Conservation (phyloP, 2,888 invertebrate genomes). For the Ecliptopera silaceata region DNA sequence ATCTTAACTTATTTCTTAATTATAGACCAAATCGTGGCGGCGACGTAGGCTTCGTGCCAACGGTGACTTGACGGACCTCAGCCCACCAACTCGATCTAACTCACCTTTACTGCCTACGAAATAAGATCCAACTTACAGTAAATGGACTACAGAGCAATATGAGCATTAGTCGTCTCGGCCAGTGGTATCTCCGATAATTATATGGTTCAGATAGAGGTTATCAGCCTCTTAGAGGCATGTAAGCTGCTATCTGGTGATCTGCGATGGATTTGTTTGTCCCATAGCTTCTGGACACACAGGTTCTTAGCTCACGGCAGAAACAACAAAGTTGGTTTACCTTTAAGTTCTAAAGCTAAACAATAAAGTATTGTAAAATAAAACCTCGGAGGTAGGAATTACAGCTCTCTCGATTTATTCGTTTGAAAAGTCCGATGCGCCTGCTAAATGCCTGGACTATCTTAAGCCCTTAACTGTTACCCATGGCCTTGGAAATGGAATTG, state of each 20-base stretch:
- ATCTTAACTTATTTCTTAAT: constrained; percentile 83
- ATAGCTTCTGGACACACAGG: constrained; percentile 28
- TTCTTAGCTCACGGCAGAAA: constrained; percentile 8
- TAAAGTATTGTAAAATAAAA: too few species aligned
- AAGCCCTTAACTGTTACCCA: constrained; percentile 44
- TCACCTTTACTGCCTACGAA: constrained; percentile 39
- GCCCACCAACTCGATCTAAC: constrained; percentile 34
- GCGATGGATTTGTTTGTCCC: constrained; percentile 51
- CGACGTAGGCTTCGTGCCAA: constrained; percentile 71
- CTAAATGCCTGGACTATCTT: constrained; percentile 30
- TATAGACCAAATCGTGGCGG: constrained; percentile 80
- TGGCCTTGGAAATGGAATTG: constrained; percentile 55
- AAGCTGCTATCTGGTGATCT: constrained; percentile 64
- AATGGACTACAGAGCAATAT: constrained; percentile 40
- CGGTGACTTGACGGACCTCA: constrained; percentile 56
- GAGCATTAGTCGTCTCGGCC: constrained; percentile 63
- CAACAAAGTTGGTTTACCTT: neutral
- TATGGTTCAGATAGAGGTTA: constrained; percentile 76
- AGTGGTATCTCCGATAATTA: constrained; percentile 79
- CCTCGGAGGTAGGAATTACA: too few species aligned
- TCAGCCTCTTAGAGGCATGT: constrained; percentile 75
- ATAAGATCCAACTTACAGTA: constrained; percentile 48
- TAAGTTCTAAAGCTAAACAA: neutral
- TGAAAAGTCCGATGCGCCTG: constrained; percentile 6
- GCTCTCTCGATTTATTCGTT: neutral